phyloP scores from a whole-genome alignment of 2,888 invertebrate genomes.

The Colostygia pectinataria region DNA sequence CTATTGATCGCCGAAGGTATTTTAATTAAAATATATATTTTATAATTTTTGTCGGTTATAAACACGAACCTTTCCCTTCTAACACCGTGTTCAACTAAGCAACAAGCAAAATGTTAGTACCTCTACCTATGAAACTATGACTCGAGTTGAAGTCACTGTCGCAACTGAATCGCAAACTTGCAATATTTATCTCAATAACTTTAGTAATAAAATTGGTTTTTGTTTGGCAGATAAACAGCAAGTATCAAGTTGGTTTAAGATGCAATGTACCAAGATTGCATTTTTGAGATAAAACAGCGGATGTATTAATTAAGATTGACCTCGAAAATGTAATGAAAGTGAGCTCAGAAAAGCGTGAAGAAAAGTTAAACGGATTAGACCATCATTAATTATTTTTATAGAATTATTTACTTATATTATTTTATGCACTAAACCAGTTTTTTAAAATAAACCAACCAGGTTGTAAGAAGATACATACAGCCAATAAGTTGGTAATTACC shows the following conservation, averaged over 20 bases:
- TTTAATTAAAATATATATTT: conserved; percentile 17
- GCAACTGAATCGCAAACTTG: conserved; percentile 52
- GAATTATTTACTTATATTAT: conserved; percentile 22
- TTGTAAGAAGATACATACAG: too few relatives aligned
- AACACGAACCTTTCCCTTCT: conserved; percentile 69
- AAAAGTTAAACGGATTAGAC: conserved; percentile 31
- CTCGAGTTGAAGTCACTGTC: conserved; percentile 64
- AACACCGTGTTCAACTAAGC: conserved; percentile 73
- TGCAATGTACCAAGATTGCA: conserved; percentile 59
- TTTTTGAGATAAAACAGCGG: conserved; percentile 45
- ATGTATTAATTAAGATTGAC: conserved; percentile 37
- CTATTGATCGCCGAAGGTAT: conserved; percentile 1
- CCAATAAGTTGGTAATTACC: too few relatives aligned
- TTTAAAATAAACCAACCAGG: not conserved
- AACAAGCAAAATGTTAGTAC: conserved; percentile 75
- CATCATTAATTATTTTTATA: conserved; percentile 19
- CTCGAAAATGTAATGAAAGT: conserved; percentile 44
- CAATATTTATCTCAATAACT: conserved; percentile 34
- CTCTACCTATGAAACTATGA: conserved; percentile 73
- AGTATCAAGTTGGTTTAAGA: conserved; percentile 53
- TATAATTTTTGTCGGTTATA: conserved; percentile 30
- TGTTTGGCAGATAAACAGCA: conserved; percentile 34
- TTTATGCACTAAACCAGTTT: not conserved
- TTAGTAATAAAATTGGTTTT: conserved; percentile 42
- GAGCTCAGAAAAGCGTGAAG: conserved; percentile 49